Percentiles rank a stretch among this genome's conserved stretches.
Evolutionary conservation across 2,888 invertebrate species (phyloP).

Genomic region (Perdita meconis): DNA sequence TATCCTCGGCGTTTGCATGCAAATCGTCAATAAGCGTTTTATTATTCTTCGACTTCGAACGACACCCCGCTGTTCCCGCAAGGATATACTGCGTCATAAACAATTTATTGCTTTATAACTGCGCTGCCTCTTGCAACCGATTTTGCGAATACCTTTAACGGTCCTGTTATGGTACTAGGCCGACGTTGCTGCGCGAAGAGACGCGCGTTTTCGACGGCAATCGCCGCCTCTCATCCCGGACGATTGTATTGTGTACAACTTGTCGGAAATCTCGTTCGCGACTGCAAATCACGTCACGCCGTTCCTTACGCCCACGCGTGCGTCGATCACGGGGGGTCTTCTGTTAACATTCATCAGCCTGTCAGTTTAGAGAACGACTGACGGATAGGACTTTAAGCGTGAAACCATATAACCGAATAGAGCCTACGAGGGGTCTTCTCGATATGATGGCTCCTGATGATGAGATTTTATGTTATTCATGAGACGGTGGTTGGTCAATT

Average conservation of each 20-base stretch:
- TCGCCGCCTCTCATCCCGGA: constrained; percentile 18
- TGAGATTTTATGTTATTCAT: neutral
- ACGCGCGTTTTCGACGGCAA: neutral
- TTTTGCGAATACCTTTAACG: constrained; percentile 33
- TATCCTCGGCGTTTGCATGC: constrained; percentile 51
- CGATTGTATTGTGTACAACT: constrained; percentile 4
- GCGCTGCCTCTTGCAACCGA: constrained; percentile 6
- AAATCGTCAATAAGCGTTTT: constrained; percentile 43
- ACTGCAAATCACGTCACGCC: constrained; percentile 45
- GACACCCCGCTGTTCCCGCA: constrained; percentile 26
- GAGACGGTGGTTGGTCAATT: neutral
- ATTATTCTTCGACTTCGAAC: constrained; percentile 43
- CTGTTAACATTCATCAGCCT: constrained; percentile 68
- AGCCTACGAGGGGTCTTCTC: constrained; percentile 75
- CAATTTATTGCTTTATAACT: constrained; percentile 63
- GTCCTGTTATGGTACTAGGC: constrained; percentile 23
- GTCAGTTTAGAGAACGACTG: constrained; percentile 69
- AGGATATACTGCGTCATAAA: constrained; percentile 59
- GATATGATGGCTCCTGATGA: neutral
- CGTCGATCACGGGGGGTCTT: constrained; percentile 58
- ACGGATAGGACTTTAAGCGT: constrained; percentile 57
- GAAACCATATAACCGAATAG: constrained; percentile 66
- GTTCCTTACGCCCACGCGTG: constrained; percentile 30
- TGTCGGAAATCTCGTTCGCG: constrained; percentile 46
- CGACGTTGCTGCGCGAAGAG: constrained; percentile 5